Conservation (phyloP, 2,113 vertebrate species). For the Papio anubis region DNA sequence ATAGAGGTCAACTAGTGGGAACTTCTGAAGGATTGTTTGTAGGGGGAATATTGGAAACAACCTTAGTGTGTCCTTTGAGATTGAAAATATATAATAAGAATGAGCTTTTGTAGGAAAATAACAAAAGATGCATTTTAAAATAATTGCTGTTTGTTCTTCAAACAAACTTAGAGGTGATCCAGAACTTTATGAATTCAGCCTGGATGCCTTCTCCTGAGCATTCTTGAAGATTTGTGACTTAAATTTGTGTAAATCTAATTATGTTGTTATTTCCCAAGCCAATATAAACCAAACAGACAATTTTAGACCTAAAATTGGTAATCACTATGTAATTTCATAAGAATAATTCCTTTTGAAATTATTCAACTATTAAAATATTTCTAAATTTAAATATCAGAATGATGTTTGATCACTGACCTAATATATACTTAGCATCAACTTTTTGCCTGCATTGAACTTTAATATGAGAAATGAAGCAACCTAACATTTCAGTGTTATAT, state of each 20-base stretch:
- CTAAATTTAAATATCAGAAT: not conserved
- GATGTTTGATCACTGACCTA: not conserved
- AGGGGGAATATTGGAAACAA: not conserved
- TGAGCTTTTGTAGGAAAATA: not conserved
- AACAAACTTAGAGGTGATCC: conserved; percentile 52
- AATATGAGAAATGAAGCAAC: not conserved
- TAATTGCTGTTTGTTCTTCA: conserved; percentile 50
- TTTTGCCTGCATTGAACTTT: not conserved
- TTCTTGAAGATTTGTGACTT: conserved; percentile 21
- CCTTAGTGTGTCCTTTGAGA: not conserved
- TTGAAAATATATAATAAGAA: not conserved
- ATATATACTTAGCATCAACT: not conserved
- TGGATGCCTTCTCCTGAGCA: not conserved
- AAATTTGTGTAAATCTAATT: conserved; percentile 53
- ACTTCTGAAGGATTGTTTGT: not conserved
- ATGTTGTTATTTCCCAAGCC: conserved; percentile 54
- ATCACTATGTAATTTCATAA: not conserved
- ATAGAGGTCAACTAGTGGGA: not conserved
- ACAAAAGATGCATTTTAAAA: conserved; percentile 2
- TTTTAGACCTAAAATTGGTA: conserved; percentile 42
- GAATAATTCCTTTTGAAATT: not conserved
- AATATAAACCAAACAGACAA: conserved; percentile 26
- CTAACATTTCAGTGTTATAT: not conserved
- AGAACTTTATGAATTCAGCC: not conserved
- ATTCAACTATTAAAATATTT: conserved; percentile 12